Base-by-base conservation (phyloP, 1,140 invertebrate genomes). In the Achroia grisella region DNA sequence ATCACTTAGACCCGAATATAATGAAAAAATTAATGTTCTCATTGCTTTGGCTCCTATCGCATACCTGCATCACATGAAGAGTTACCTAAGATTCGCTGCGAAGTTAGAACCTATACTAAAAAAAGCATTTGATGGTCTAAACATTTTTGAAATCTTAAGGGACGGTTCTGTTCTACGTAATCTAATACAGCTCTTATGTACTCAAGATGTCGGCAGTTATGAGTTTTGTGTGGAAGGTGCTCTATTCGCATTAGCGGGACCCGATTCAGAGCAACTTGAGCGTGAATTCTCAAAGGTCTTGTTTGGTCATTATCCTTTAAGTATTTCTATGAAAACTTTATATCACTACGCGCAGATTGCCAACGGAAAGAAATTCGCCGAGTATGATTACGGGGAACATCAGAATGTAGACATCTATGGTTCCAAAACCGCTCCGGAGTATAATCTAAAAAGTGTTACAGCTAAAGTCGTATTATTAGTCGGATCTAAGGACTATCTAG, bases 241-340 rank as follows among this genome's bases (percentile, higher is more conserved):
- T 1, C 2, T 49, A 0, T 49, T 48, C n/a, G 37, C 44, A 0
- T 11, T 61, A 1, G 37, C 44, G 10, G 61, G 57, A 1, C 15
- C 29, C 1, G 56, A 64, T 29, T 8, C 27, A 0, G 37, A 45
- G 0, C 34, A 62, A 17, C 45, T 56, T 1, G 60, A 56, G 11
- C 46, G 44, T 4, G 44, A 56, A 0, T 56, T 60, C 34, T 15
- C 40, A 8, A 30, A 32, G 1, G 15, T 51, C 4, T 8, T 43
- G 0, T 8, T 53, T 3, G 60, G 45, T 17, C 63, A 67, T 32
- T 62, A 46, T 15, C 59, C 59, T 8, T 30, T 49, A 0, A 44
- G 53, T 0, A 58, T 55, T 5, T 94, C 93, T 4, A 88, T 88
- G 1, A 89, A 90, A 70, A 92, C 92, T 42, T 53, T 94, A 0